Base-by-base conservation (phyloP, 1,140 invertebrate species). In the Battus philenor region DNA sequence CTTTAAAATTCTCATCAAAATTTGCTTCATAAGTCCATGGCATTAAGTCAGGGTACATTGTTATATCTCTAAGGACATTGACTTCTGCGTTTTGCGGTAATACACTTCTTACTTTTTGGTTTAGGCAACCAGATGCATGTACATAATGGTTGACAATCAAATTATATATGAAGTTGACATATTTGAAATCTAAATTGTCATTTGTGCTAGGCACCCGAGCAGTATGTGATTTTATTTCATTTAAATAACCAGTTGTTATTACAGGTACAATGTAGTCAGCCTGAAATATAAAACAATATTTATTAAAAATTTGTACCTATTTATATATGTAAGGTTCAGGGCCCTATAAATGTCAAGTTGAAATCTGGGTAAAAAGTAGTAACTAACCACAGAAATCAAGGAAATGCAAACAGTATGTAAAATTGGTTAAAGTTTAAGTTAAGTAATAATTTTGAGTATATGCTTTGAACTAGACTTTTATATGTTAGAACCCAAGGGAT, bases 101-200 rank as follows among this genome's bases (percentile, higher is more conserved):
- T 10, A 87, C 75, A 66, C 79, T 74, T 31, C 86, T 68, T 1
- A 86, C 78, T 77, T 86, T 86, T 18, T 68, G 76, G 62, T 87
- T 87, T 0, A 86, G 50, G 49, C 84, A 87, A 5, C 84, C 82
- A 20, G 63, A 73, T 13, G 67, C 79, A 68, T 85, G 70, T 30
- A 86, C 84, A 44, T 85, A 87, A 46, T 87, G 56, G 32, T 73
- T 78, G 1, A 77, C 70, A 49, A 87, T 84, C 34, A 86, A 66
- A 43, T 76, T 84, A 44, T 86, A 87, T 39, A 87, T 80, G 46
- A 84, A 86, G 47, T 75, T 80, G 0, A 74, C 84, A 77, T 87
- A 86, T 69, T 77, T 78, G 31, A 68, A 82, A 31, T 87, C 86
- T 44, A 86, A 65, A 57, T 86, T 85, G 38, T 86, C 76, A 54